phyloP scores from a whole-genome alignment of 1,140 invertebrate genomes.

The Bombyx mori region ASM3026992v2 NC_085124.1:6441001-6441500 shows the following conservation, averaged over 20 bases:
- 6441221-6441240: too few species aligned
- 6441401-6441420: constrained; percentile 16
- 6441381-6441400: too few species aligned
- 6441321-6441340: too few species aligned
- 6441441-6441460: constrained; percentile 10
- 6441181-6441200: not conserved
- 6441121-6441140: not conserved
- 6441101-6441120: too few species aligned
- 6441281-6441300: constrained; percentile 37
- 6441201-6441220: not conserved
- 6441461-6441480: constrained; percentile 14
- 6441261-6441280: constrained; percentile 59
- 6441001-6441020: too few species aligned
- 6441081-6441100: too few species aligned
- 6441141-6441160: not conserved
- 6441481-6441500: constrained; percentile 32
- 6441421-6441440: constrained; percentile 39
- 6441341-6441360: too few species aligned
- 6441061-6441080: too few species aligned
- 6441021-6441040: too few species aligned
- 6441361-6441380: too few species aligned
- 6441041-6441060: too few species aligned
- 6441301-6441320: too few species aligned
- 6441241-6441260: constrained; percentile 23
- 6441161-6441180: not conserved